Base-by-base conservation (phyloP, 1,140 invertebrate genomes). In the Drosophila pectinifera region DNA sequence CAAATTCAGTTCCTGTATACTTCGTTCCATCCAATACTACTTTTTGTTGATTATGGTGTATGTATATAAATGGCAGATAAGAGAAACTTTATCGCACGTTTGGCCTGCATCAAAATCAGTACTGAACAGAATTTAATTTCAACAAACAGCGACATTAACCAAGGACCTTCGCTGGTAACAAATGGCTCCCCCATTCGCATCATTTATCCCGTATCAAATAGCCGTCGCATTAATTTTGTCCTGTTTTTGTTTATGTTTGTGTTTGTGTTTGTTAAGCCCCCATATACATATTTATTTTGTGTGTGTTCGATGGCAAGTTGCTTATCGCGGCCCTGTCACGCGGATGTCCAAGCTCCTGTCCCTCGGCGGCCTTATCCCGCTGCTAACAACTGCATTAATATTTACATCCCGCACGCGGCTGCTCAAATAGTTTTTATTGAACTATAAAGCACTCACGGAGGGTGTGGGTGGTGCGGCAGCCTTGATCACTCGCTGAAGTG, bases 341-440 rank as follows among this genome's bases (percentile, higher is more conserved):
- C 7, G 61, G 20, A 20, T 43, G 59, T 53, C 49, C 18, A 18
- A 39, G 22, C 28, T 38, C 56, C 20, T 67, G 43, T 62, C 56
- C 63, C 18, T 46, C 53, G 16, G 4, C n/a, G 8, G 18, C 57
- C 36, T 67, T 67, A 62, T 67, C 56, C 63, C 43, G 48, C 18
- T 65, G 58, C 45, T 68, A 65, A 65, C 59, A 63, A 68, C 22
- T 65, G 64, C 61, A 68, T 53, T 68, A 53, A 68, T 65, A 68
- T 51, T 68, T 68, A 65, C 61, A 42, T 20, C 38, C 64, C 43
- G 61, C 64, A 24, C n/a, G 20, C n/a, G 58, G 18, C 18, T 53
- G 28, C n/a, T 38, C 36, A 65, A 51, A 68, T 68, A 68, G 64
- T 65, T 51, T 62, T 41, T 67, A 18, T 34, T 51, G 45, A n/a